phyloP scores from a whole-genome alignment of 2,113 vertebrate species.

The Thunnus thynnus region DNA sequence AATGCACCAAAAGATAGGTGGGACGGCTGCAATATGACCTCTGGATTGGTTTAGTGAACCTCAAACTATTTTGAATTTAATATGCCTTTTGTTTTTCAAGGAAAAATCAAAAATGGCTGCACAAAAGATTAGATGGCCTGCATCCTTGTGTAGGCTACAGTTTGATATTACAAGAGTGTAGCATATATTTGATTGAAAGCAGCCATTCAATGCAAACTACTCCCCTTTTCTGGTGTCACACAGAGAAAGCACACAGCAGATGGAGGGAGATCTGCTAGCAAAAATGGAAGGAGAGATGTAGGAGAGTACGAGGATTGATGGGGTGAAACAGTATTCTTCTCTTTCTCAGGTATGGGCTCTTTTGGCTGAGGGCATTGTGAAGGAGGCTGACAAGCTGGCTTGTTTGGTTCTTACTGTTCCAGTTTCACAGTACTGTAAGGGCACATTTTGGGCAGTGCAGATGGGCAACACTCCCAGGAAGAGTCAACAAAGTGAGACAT shows the following conservation, averaged over 20 bases:
- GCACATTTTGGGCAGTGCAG: conserved; percentile 7
- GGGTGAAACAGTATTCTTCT: conserved; percentile 7
- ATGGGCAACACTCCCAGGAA: too few species aligned
- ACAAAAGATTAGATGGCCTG: neutral
- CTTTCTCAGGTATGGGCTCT: conserved; percentile 22
- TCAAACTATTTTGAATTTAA: neutral
- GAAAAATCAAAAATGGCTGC: neutral
- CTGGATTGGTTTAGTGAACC: neutral
- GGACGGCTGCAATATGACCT: neutral
- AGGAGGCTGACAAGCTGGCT: conserved; percentile 76
- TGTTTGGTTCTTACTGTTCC: conserved; percentile 65
- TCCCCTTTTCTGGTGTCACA: neutral
- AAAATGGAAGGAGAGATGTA: neutral
- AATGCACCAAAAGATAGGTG: neutral
- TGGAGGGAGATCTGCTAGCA: conserved; percentile 12
- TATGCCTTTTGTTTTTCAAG: neutral
- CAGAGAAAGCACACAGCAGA: conserved; percentile 9
- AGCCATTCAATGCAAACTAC: neutral
- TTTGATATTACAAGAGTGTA: neutral
- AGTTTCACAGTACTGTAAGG: conserved; percentile 67
- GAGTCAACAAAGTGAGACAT: too few species aligned
- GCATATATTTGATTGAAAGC: neutral
- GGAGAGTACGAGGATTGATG: neutral
- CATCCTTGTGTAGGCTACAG: neutral
- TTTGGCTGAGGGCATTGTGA: conserved; percentile 41